phyloP scores from a whole-genome alignment of 2,113 vertebrate species.

The Stigmatopora argus region DNA sequence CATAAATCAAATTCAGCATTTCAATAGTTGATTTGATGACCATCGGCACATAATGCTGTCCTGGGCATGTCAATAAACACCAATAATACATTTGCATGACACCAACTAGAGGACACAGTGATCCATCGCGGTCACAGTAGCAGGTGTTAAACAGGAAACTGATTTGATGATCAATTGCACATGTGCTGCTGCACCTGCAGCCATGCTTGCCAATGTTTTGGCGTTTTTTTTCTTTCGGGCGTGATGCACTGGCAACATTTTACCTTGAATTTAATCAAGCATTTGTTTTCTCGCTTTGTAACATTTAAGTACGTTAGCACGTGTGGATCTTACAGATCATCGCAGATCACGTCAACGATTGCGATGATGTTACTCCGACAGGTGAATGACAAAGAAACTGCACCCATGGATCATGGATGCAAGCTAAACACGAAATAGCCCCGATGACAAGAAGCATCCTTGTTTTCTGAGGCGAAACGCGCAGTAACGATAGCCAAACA shows the following conservation, averaged over 20 bases:
- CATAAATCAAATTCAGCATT: background rate
- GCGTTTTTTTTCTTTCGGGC: background rate
- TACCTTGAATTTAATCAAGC: background rate
- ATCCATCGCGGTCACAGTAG: no score
- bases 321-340: slow-evolving; percentile 1
- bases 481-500: slow-evolving; percentile 21
- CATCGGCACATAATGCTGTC: background rate
- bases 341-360: background rate
- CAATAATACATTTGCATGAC: background rate
- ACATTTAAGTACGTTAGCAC: slow-evolving; percentile 1
- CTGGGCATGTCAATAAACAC: background rate
- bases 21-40: background rate
- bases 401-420: slow-evolving; percentile 3
- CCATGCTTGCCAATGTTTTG: background rate
- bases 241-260: background rate
- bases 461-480: slow-evolving; percentile 33
- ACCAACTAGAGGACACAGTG: no score
- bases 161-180: slow-evolving; percentile 12
- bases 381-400: background rate
- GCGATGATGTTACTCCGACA: background rate
- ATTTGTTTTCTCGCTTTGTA: slow-evolving; percentile 2
- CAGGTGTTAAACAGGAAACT: background rate
- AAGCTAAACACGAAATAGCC: slow-evolving; percentile 27
- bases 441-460: slow-evolving; percentile 4
- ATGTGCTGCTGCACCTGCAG: background rate